Base-by-base conservation (phyloP, 2,797 vertebrate species). In the Sebastiscus tertius region DNA sequence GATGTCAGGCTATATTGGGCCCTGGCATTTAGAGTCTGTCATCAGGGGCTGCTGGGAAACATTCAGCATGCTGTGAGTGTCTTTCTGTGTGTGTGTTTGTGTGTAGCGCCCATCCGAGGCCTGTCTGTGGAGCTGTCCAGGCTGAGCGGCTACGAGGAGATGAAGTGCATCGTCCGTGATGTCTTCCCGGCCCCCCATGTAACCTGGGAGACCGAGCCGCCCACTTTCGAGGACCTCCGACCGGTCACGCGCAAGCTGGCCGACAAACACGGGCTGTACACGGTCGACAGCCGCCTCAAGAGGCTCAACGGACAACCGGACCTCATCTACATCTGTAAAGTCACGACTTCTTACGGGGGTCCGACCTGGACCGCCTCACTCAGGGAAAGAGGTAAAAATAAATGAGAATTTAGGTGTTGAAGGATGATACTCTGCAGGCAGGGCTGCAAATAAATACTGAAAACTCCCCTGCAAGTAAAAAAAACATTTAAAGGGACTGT, bases 91-190 rank as follows among this genome's bases (percentile, higher is more conserved):
- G 59, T 74, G 39, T 78, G 16, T 89, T 58, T 87, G 64, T 69
- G 67, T 79, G 78, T 24, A 96, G 96, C 95, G 0, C 95, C 94
- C 8, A 89, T 96, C 82, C 66, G 3, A 16, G 82, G 76, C 2
- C 73, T 96, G 74, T 79, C 84, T 0, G 73, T 96, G 71, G 92
- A 94, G 89, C 73, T 92, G 63, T 90, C 92, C 8, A 81, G 93
- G 59, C 88, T 95, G 39, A 95, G 94, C 1, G 95, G 95, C 58
- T 95, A 91, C 4, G 93, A 96, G 83, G 95, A 96, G 91, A 89
- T 96, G 64, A 94, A 89, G 80, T 96, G 96, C 85, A 87, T 68
- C 4, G 80, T 93, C 0, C 79, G 8, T 0, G 20, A 91, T 1
- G 93, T 96, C 55, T 96, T 92, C 88, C 96, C 96, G 0, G 71